Conservation (phyloP, 2,113 vertebrate species). For the Aix galericulata region DNA sequence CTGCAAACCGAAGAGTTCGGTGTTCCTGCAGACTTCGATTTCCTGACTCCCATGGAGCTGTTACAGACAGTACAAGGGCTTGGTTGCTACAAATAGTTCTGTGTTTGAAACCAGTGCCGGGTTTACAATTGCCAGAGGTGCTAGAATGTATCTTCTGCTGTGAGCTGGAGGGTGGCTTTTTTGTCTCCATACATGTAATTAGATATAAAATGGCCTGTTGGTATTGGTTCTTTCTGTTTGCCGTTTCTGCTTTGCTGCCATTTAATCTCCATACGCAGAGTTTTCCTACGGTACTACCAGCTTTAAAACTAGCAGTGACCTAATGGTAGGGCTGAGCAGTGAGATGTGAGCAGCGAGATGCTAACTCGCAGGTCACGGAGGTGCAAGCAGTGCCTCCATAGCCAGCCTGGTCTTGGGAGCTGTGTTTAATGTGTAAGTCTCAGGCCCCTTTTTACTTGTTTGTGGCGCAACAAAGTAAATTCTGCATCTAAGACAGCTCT, state of each 20-base stretch:
- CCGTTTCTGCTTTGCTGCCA: background rate
- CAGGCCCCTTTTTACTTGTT: background rate
- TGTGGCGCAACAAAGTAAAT: background rate
- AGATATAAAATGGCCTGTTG: too few species aligned
- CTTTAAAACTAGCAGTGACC: background rate
- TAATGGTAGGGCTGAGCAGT: background rate
- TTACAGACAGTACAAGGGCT: background rate
- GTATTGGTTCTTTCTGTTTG: background rate
- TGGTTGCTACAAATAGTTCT: background rate
- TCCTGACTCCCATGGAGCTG: background rate
- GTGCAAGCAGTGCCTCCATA: background rate
- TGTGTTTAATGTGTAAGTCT: background rate
- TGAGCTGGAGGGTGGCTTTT: background rate
- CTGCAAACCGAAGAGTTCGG: background rate
- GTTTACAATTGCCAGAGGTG: background rate
- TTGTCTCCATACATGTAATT: too few species aligned
- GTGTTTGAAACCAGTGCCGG: background rate
- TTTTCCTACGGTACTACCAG: background rate
- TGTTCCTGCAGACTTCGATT: background rate
- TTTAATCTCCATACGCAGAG: background rate
- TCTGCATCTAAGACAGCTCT: background rate
- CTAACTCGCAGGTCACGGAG: background rate
- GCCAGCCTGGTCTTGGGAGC: rapidly evolving
- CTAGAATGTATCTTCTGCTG: background rate
- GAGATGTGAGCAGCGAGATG: background rate